Base-by-base conservation (phyloP, 2,113 vertebrate genomes). In the Antennarius striatus region DNA sequence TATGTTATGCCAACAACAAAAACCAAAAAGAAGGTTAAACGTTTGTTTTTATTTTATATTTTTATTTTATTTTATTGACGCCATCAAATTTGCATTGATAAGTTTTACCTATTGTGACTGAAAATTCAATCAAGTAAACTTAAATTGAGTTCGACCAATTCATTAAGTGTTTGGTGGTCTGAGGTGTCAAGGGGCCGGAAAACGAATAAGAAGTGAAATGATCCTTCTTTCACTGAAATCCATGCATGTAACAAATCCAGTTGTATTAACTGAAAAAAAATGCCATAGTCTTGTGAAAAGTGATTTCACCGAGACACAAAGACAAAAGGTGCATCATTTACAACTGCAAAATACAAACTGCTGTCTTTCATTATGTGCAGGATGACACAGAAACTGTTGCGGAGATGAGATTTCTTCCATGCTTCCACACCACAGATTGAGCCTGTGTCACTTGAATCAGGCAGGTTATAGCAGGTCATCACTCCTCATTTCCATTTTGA, bases 401-500 rank as follows among this genome's bases (percentile, higher is more conserved):
- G 17, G 45, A 78, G 82, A 89, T 88, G 68, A 80, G 71, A 86
- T 89, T 84, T 79, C 58, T 75, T 75, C 62, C 15, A 0, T 70
- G 54, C 42, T 57, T 75, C 79, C 81, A 81, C 56, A 77, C 32
- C 53, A 63, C 69, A 75, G 75, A 84, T 83, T 82, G 73, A 79
- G 73, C 68, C 81, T 66, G 68, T 82, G 80, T 68, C 55, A 71
- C 48, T 61, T 76, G 77, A 82, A 80, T 80, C 55, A 49, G 58
- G n/a, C 58, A 55, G 43, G 63, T 39, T 75, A 72, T 72, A 68
- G 57, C 78, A 77, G 81, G 84, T 83, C 85, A 83, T 81, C 82
- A 61, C 48, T 86, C 64, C 81, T 87, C 73, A 86, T 84, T 90
- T 85, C 74, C 79, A 88, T 88, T 90, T 83, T 89, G 70, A 85